Conservation (phyloP, 2,888 invertebrate species). For the Rhaphigaster nebulosa region DNA sequence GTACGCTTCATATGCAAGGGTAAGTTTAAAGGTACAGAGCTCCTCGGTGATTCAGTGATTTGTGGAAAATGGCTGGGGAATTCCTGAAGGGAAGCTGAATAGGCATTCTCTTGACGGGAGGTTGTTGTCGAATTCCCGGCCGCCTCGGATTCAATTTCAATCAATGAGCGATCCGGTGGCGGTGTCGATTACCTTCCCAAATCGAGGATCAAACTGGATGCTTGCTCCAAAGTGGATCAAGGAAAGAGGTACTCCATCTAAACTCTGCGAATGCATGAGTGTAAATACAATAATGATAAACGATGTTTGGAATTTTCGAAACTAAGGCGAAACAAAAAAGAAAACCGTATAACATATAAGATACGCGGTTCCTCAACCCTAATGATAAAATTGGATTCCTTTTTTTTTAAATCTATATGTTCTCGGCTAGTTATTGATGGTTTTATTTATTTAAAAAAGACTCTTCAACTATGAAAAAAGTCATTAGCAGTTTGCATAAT, state of each 20-base stretch:
- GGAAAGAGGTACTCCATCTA: not conserved
- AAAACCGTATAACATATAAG: not conserved
- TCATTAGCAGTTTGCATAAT: no score
- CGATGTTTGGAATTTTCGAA: not conserved
- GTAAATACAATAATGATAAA: not conserved
- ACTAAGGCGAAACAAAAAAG: not conserved
- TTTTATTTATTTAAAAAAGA: no score
- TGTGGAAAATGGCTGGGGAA: constrained; percentile 9
- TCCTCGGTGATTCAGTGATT: not conserved
- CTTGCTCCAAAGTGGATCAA: not conserved
- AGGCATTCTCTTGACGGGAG: constrained; percentile 28
- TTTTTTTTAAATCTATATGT: no score
- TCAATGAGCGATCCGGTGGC: constrained; percentile 14
- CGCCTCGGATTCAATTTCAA: constrained; percentile 28
- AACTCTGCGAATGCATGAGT: not conserved
- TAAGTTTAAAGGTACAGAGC: no score
- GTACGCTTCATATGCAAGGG: no score
- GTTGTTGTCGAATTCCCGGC: not conserved
- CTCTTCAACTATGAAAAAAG: no score
- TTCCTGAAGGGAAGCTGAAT: constrained; percentile 3
- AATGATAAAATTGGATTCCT: not conserved
- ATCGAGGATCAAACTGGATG: not conserved
- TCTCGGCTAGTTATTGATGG: no score
- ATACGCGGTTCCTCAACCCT: not conserved
- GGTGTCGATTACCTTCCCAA: constrained; percentile 18